Conservation (phyloP, 2,113 vertebrate species). For the Emydocephalus ijimae region DNA sequence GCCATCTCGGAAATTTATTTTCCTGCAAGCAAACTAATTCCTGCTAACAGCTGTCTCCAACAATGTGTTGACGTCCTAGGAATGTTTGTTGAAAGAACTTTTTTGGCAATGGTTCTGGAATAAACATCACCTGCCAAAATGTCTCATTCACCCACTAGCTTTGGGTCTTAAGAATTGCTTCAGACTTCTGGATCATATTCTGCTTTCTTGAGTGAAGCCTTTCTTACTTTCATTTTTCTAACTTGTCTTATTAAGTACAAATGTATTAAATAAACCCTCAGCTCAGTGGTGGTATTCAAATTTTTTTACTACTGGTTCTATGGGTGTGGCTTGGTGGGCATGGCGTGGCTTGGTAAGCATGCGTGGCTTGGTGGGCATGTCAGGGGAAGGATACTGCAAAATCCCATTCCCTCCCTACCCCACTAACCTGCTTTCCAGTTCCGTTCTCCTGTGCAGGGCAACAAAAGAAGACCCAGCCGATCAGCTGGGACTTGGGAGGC, state of each 20-base stretch:
- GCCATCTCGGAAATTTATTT: conserved; percentile 8
- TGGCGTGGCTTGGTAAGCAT: too few relatives aligned
- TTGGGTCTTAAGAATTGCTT: conserved; percentile 55
- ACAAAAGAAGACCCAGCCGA: too few relatives aligned
- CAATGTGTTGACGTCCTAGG: conserved; percentile 20
- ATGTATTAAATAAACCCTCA: not conserved
- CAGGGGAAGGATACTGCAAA: too few relatives aligned
- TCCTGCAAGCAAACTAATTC: not conserved
- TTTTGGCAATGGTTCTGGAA: not conserved
- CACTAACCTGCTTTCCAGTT: too few relatives aligned
- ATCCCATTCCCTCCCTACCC: too few relatives aligned
- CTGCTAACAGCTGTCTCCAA: conserved; percentile 30
- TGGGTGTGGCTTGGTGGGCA: too few relatives aligned
- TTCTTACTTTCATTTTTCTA: conserved; percentile 40
- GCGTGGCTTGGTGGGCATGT: too few relatives aligned
- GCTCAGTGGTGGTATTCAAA: too few relatives aligned
- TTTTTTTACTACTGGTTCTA: too few relatives aligned
- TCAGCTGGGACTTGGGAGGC: too few relatives aligned
- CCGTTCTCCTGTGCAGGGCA: too few relatives aligned
- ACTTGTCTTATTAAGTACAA: conserved; percentile 33
- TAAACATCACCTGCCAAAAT: conserved; percentile 7
- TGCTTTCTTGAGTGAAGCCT: conserved; percentile 28
- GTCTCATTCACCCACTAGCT: conserved; percentile 13
- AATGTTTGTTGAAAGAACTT: conserved; percentile 36
- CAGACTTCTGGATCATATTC: conserved; percentile 22